These are phyloP conservation scores for Goniozus legneri DNA, from an alignment of 1,140 invertebrate genomes.

Conservation along the genomic window DNA sequence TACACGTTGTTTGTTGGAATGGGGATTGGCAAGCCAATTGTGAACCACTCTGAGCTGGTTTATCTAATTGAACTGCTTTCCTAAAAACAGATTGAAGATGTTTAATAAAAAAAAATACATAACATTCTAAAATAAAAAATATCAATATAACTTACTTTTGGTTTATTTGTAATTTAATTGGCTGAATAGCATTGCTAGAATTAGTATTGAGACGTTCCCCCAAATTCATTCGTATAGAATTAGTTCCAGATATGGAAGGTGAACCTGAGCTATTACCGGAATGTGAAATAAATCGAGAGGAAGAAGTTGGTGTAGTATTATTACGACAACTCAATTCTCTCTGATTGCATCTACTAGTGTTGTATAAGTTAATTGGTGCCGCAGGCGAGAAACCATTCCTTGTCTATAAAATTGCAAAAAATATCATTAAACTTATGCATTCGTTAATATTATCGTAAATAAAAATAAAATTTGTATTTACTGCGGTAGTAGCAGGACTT, in stretches of 20 bases:
- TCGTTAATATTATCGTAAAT: not conserved
- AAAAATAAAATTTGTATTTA: conserved; percentile 24
- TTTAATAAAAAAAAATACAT: not conserved
- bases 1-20: conserved; percentile 26
- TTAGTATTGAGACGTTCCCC: conserved; percentile 33
- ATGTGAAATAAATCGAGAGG: conserved; percentile 42
- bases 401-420: conserved; percentile 21
- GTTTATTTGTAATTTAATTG: conserved; percentile 49
- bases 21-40: conserved; percentile 17
- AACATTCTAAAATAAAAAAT: conserved; percentile 6
- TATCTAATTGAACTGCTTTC: conserved; percentile 37
- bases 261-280: conserved; percentile 28
- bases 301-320: conserved; percentile 38
- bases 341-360: conserved; percentile 33
- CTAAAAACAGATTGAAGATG: conserved; percentile 18
- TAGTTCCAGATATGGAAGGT: conserved; percentile 27
- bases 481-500: conserved; percentile 44
- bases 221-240: conserved; percentile 40
- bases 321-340: conserved; percentile 32
- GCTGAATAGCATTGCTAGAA: conserved; percentile 30
- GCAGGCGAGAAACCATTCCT: conserved; percentile 45
- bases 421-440: not conserved
- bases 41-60: conserved; percentile 21
- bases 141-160: conserved; percentile 35
- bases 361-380: conserved; percentile 49